Evolutionary conservation across 2,888 invertebrate species (phyloP), one percentile per base, ranked within the genome.

Genomic region (Drosophila acutilabella): DNA sequence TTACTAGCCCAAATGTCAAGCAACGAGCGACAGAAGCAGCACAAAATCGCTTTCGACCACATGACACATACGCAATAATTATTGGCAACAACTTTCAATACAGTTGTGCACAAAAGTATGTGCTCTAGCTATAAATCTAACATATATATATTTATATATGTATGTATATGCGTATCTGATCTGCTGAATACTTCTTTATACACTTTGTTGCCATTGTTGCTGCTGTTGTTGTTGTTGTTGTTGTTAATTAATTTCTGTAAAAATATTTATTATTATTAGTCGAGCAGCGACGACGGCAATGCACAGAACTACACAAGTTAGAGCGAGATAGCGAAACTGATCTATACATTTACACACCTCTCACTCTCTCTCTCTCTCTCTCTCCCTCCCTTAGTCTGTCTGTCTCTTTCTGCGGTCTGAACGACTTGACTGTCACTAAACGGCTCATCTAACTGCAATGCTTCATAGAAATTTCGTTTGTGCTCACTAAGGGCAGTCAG

Each of bases 371-470:
- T 16, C 30, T 4, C 1, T 18, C 13, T n/a, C 11, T 2, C 13
- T 8, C 48, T 41, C 10, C n/a, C 30, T 4, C 1, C n/a, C 13
- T n/a, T 7, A 1, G 38, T 14, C n/a, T 16, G 14, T 40, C 1
- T 6, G 1, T 33, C 58, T 30, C 36, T 38, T 40, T 38, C 58
- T 67, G 52, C 64, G 59, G 44, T 58, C 67, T 45, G 59, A 72
- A 69, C 75, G 74, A 74, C 75, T 79, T 71, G 89, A 77, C 89
- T 85, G 89, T 88, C 89, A 83, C 88, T 85, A 88, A 89, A 87
- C 89, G 87, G 84, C 87, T 89, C 87, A 87, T 87, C 87, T 89
- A 87, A 87, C 84, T 86, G 89, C 77, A 89, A 87, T 87, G 87
- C 87, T 87, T 87, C 87, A 87, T 88, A 84, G 87, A 84, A 78